Conservation (phyloP, 1,140 invertebrate genomes). For the Tetragnatha versicolor region DNA sequence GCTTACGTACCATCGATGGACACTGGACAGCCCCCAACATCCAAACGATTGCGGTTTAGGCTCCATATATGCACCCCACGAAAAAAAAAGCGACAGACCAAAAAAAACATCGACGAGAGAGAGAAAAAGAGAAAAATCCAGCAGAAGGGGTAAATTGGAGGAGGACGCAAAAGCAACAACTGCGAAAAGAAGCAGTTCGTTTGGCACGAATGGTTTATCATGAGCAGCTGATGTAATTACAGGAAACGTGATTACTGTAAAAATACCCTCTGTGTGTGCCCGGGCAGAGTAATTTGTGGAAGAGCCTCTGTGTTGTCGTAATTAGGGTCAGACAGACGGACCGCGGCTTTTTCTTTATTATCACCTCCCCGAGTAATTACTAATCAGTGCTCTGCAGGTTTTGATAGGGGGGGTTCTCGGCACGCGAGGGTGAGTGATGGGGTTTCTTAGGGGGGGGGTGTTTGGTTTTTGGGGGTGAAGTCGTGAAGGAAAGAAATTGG, state of each 20-base stretch:
- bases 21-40: too few species aligned
- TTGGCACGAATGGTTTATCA: slow-evolving; percentile 54
- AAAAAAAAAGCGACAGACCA: too few species aligned
- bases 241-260: slow-evolving; percentile 53
- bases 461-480: slow-evolving; percentile 24
- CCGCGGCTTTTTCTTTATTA: slow-evolving; percentile 30
- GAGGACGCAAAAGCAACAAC: slow-evolving; percentile 9
- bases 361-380: slow-evolving; percentile 27
- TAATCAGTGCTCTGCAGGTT: slow-evolving; percentile 26
- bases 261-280: slow-evolving; percentile 51
- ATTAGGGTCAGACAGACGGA: slow-evolving; percentile 43
- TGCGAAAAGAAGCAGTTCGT: slow-evolving; percentile 44
- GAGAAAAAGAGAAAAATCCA: too few species aligned
- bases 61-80: too few species aligned
- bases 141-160: slow-evolving; percentile 38
- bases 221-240: slow-evolving; percentile 53
- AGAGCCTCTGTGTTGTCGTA: slow-evolving; percentile 44
- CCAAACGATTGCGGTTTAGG: too few species aligned
- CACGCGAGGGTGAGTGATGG: slow-evolving; percentile 35
- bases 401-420: background rate
- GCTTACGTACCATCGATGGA: too few species aligned
- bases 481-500: too few species aligned
- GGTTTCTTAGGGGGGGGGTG: background rate
- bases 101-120: too few species aligned
- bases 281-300: slow-evolving; percentile 34